Base-by-base conservation (phyloP, 37 sponge, comb jelly and placozoan species). In the Cladorhizidae sp. region DNA sequence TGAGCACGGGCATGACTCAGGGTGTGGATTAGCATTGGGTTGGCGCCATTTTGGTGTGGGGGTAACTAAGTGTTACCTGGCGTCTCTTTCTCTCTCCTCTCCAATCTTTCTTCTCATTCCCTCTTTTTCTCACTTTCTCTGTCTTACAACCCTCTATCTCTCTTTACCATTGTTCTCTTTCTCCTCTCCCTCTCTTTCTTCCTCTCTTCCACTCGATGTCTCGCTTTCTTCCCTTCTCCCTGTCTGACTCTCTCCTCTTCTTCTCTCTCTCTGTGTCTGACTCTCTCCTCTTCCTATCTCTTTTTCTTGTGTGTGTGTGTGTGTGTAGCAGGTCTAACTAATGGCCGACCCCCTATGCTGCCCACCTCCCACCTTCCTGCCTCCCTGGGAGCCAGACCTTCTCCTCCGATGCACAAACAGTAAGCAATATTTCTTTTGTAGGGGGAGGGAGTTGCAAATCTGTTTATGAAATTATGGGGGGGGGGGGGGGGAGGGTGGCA, bases 321-420 rank as follows among this genome's bases (percentile, higher is more conserved):
- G 9, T n/a, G 20, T 57, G 41, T 70, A 67, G 84, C 61, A 21
- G 64, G 45, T 68, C 57, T 85, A 23, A 58, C 78, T 0, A 85
- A 77, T 85, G 85, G 85, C 72, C 68, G 85, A 43, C 73, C 85
- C 59, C 51, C 83, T 23, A 22, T 72, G 78, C 59, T 85, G 29
- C 50, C 70, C 11, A 6, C 77, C 71, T 32, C 72, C 21, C 58
- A 42, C 73, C 28, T 62, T 57, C 61, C 71, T 29, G 43, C 52
- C 36, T 32, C 15, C 49, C 38, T 65, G 32, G 67, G 67, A 7
- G 67, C 35, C 18, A 29, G 36, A 65, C 67, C 67, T 17, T 15
- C 32, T 11, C 59, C 67, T 31, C 36, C 67, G n/a, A n/a, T n/a
- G 5, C 26, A 65, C 67, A 65, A 65, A 31, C 67, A 65, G 67